Evolutionary conservation across 2,113 vertebrate species (phyloP), one percentile per base, ranked within the genome.

Genomic region (Electrona antarctica): DNA sequence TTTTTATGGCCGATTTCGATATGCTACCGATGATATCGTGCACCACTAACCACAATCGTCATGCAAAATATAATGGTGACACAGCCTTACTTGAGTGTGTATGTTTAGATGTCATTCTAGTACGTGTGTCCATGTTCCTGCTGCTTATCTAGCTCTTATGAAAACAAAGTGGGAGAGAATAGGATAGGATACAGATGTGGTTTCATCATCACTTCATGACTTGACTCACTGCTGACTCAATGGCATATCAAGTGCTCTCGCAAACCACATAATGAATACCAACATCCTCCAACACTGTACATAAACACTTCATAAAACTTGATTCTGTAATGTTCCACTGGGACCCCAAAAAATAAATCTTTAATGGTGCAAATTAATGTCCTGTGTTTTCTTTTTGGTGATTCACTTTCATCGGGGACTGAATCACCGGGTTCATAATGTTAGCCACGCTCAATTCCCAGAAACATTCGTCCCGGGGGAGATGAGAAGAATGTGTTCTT

Each of bases 391-490:
- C 56, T 33, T 71, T 45, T 64, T 14, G 4, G 50, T 85, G 82
- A 85, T 14, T 86, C 80, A 80, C 51, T 13, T 12, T 52, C 54
- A 73, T 68, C 77, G 9, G 3, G 56, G 70, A 61, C 64, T 65
- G 61, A 59, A 55, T 80, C 78, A 69, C 66, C 13, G 7, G 67
- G 57, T 78, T 82, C 76, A 72, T 67, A 56, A n/a, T 21, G 8
- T 67, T 59, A 15, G 66, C 7, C 33, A 51, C 48, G 33, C 69
- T 72, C 4, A 59, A 21, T 88, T 86, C 85, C 78, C 83, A 87
- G 79, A 88, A 89, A 80, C 29, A 2, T 2, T 28, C 47, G 7
- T 64, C 76, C 15, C 48, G 9, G 21, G 69, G 64, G 76, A 76
- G 8, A 29, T 51, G 52, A 33, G 10, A 54, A n/a, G 6, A 62